Base-by-base conservation (phyloP, 2,797 vertebrate species). In the Epinephelus malabaricus region DNA sequence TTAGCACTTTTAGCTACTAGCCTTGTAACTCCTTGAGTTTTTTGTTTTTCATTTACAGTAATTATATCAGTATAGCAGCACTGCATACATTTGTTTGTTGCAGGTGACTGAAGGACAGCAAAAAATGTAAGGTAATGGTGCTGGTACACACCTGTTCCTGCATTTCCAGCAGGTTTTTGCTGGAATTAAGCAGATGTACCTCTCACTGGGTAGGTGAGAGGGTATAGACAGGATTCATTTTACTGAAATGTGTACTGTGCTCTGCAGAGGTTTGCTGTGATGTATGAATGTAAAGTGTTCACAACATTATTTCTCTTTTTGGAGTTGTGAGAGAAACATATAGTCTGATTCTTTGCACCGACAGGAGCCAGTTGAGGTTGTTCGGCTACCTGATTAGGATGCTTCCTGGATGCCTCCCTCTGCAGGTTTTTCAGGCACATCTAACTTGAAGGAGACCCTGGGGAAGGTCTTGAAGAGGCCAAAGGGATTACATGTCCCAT, bases 401-500 rank as follows among this genome's bases (percentile, higher is more conserved):
- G 38, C 27, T 45, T n/a, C 18, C 25, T 5, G 51, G 21, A 51
- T 2, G 8, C n/a, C 1, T 49, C 27, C 9, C 7, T 23, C 47
- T 60, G 17, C 46, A 55, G 38, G 14, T n/a, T 53, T 66, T 50
- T 30, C 0, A 0, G 18, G 23, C 27, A 58, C 13, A 3, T 56
- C 59, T 19, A 30, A 71, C n/a, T 14, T 27, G 43, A 65, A 27
- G 40, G 50, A 62, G 45, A 21, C 40, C 50, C 72, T 27, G 61
- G 5, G 70, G 56, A 53, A 51, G 10, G 45, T 43, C 30, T 63
- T 50, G 13, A 62, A 62, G 56, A 69, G 50, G 47, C 21, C 54
- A 15, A 38, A 60, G 53, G 25, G 46, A 64, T 66, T 64, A 40
- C 17, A 68, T 64, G 38, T 30, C 46, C 65, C 14, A 19, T 71